A percentile compares a stretch with the other conserved stretches of the same genome.
These are phyloP conservation scores for Tiliacea citrago DNA, from an alignment of 2,888 invertebrate species.

Conservation along the genomic window DNA sequence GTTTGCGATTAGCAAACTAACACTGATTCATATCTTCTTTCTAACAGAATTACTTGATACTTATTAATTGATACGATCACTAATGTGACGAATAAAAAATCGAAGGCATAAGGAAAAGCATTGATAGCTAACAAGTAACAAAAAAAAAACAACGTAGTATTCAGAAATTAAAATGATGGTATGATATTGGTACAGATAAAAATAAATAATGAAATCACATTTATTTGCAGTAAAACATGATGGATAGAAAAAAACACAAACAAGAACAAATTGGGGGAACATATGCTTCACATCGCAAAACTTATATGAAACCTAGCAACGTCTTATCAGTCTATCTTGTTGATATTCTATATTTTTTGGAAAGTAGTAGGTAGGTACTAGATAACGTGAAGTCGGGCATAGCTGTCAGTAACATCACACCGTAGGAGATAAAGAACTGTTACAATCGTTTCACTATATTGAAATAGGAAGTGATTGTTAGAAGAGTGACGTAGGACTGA, in stretches of 20 bases:
- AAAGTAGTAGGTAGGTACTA: neutral
- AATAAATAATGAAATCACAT: no score
- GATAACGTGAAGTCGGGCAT: constrained; percentile 29
- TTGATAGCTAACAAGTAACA: neutral
- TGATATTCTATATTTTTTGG: constrained; percentile 6
- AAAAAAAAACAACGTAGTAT: neutral
- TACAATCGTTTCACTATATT: constrained; percentile 22
- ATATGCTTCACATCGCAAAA: no score
- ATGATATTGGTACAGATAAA: neutral
- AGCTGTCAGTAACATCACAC: constrained; percentile 24
- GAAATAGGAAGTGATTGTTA: constrained; percentile 22
- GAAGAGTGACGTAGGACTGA: constrained; percentile 24
- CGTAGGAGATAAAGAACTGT: constrained; percentile 27
- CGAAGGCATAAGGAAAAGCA: neutral
- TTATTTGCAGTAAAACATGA: no score
- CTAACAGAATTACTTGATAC: constrained; percentile 16
- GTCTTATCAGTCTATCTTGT: neutral
- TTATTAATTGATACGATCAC: constrained; percentile 16
- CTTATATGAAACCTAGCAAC: neutral
- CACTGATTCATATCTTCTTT: constrained; percentile 17
- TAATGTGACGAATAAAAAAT: neutral
- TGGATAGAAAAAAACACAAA: no score
- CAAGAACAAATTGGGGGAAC: no score
- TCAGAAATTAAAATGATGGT: neutral
- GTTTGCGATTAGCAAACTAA: constrained; percentile 13